Base-by-base conservation (phyloP, 2,888 invertebrate genomes). In the Chaetogeoica ovagalla region DNA sequence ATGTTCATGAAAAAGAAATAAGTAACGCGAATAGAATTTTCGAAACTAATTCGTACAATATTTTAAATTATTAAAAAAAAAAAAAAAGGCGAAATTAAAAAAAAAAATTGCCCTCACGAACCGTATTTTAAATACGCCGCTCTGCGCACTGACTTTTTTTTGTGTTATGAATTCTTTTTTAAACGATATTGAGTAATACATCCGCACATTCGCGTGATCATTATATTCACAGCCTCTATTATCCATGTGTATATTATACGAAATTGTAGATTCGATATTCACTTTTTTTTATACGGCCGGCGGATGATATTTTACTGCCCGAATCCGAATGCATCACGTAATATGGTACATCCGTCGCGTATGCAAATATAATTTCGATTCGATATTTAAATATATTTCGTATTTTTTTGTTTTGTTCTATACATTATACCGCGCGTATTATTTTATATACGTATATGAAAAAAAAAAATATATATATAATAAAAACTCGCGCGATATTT, bases 181-280 rank as follows among this genome's bases (percentile, higher is more conserved):
- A 37, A 63, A 63, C 37, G 37, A 37, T 63, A 63, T 17, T 15
- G 23, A 37, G 1, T 57, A 57, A 57, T 57, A 57, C 30, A 63
- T 63, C 9, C 11, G 8, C 19, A 19, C 9, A 4, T 4, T 17
- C 37, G 11, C 30, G 23, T 63, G 37, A 63, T 63, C 37, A 63
- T 63, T 37, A n/a, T n/a, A n/a, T n/a, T n/a, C n/a, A 63, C 37
- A 2, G 37, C 37, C 30, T 1, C 30, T 63, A 19, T 17, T 63
- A 37, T 37, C 30, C 37, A 4, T 4, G 30, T 30, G 4, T 30
- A 30, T 30, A 30, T 2, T 30, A 30, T 30, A 59, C 2, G 8
- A 1, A 21, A 70, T 30, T 30, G 30, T 15, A 39, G 70, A 70
- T 57, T 70, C 57, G 19, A 43, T 71, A 71, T 71, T 71, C 71